Conservation (phyloP, 2,113 vertebrate species). For the Gobiocypris rarus region DNA sequence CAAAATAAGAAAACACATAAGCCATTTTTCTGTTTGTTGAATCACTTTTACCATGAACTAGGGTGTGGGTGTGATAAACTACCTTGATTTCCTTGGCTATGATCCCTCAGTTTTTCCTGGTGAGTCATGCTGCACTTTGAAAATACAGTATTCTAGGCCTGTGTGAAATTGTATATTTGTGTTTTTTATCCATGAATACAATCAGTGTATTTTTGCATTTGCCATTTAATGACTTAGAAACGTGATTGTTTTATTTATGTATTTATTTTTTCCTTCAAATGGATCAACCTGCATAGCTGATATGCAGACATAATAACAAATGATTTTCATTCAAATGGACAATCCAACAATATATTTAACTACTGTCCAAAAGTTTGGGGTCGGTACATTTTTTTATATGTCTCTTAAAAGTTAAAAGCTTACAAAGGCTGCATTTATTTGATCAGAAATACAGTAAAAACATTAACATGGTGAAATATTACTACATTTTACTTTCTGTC, state of each 20-base stretch:
- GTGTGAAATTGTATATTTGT: background rate
- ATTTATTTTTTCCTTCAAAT: too few relatives aligned
- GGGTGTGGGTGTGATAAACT: conserved; percentile 31
- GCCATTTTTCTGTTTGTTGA: conserved; percentile 19
- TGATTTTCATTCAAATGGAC: too few relatives aligned
- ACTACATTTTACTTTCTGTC: too few relatives aligned
- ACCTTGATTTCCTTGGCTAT: background rate
- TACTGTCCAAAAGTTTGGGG: too few relatives aligned
- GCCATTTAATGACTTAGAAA: background rate
- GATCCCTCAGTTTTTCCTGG: conserved; percentile 15
- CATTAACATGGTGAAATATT: background rate
- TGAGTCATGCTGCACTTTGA: conserved; percentile 8
- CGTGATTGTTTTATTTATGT: too few relatives aligned
- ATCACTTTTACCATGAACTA: conserved; percentile 10
- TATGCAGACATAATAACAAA: too few relatives aligned
- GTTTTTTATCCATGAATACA: background rate
- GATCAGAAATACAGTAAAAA: background rate
- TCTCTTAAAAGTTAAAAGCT: too few relatives aligned
- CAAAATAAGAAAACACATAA: conserved; percentile 12
- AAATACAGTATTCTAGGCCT: background rate
- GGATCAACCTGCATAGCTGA: too few relatives aligned
- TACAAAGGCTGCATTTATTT: too few relatives aligned
- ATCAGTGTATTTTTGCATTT: background rate
- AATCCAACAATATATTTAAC: too few relatives aligned
- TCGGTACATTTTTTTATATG: too few relatives aligned